These are phyloP conservation scores for Eospalax fontanierii DNA, from an alignment of 2,797 vertebrate genomes.

Conservation along the genomic window DNA sequence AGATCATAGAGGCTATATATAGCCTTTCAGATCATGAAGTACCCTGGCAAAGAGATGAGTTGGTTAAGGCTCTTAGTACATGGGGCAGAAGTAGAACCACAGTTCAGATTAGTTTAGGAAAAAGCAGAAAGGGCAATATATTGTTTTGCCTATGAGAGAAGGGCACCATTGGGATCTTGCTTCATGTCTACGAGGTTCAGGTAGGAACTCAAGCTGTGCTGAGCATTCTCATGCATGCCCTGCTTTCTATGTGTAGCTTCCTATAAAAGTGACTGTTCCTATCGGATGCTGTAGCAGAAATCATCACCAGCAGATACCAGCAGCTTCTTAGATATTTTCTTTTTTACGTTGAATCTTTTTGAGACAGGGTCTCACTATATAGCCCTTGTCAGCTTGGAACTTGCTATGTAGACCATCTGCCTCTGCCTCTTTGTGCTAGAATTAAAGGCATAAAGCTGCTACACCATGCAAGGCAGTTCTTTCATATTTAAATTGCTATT, in stretches of 20 bases:
- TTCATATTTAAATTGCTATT: not conserved
- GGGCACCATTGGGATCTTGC: not conserved
- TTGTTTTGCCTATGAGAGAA: not conserved
- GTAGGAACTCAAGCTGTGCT: not conserved
- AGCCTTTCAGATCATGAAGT: not conserved
- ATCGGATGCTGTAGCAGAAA: not conserved
- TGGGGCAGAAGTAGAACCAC: not conserved
- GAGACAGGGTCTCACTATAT: no score
- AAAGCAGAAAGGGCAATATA: slow-evolving; percentile 1
- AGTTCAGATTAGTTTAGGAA: slow-evolving; percentile 1
- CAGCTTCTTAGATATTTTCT: slow-evolving; percentile 16
- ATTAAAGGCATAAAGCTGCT: no score
- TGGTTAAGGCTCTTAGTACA: not conserved
- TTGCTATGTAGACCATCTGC: no score
- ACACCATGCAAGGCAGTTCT: not conserved
- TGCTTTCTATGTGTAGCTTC: slow-evolving; percentile 2
- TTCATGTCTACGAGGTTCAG: not conserved
- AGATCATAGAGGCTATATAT: not conserved
- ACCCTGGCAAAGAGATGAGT: not conserved
- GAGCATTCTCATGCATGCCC: not conserved
- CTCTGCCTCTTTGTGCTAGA: no score
- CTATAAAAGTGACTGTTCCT: not conserved
- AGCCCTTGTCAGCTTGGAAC: no score
- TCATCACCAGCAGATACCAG: not conserved
- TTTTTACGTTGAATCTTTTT: not conserved